Evolutionary conservation across 2,113 vertebrate species (phyloP), one percentile per base, ranked within the genome.

Genomic region (Harpagus bidentatus): DNA sequence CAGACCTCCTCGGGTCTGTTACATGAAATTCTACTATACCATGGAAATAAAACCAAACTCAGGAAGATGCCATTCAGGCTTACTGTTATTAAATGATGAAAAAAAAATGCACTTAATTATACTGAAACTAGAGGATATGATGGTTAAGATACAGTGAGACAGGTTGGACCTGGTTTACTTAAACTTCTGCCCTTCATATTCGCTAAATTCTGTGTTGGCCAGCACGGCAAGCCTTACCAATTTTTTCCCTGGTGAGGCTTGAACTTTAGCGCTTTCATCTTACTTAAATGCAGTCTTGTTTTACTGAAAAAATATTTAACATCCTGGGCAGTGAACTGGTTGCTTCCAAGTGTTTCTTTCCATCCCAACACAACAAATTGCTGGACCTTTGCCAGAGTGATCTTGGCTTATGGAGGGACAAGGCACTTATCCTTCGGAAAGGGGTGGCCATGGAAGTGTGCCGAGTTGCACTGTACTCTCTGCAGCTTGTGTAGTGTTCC

Each of bases 311-410:
- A 97, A 97, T 89, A 95, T 80, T 85, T 96, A 96, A 88, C 79
- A 82, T 87, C 88, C 94, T 70, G 34, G 85, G 69, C 69, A 96
- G 91, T 45, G 58, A 91, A 92, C 62, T 65, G 42, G 92, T 89
- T 97, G 85, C 88, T 94, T 89, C 95, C 91, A 95, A 97, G 91
- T 73, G 55, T 73, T 94, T 95, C 88, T 95, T 97, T 92, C 83
- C 85, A 94, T 52, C 53, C 9, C 88, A 77, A 89, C 79, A 96
- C 66, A 93, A 92, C 8, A 9, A 92, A 53, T 29, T 48, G 52
- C 66, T 95, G 95, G 83, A 83, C 23, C 34, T 86, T 17, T 32
- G 95, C 87, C 97, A 95, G 76, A 52, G 36, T 19, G 29, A 40
- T 86, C 70, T 82, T 76, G 72, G 82, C 86, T 83, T 82, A 58